Evolutionary conservation across 2,113 vertebrate genomes (phyloP).

Genomic region (Delphinapterus leucas): DNA sequence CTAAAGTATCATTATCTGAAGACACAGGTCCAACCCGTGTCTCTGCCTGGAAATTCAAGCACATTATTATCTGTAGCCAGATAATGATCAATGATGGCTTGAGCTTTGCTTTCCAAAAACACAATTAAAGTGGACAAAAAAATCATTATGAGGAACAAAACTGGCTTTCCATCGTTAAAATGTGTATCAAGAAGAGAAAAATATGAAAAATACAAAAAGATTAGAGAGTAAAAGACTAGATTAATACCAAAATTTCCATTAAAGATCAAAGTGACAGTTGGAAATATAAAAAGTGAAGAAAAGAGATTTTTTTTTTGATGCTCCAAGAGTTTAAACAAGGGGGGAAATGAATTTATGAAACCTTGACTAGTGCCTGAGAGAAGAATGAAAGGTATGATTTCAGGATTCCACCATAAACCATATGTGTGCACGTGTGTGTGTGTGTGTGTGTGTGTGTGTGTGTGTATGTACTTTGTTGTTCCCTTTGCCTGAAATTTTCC

Average conservation of each 20-base stretch:
- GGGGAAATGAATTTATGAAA: neutral
- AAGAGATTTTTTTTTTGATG: neutral
- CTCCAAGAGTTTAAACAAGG: neutral
- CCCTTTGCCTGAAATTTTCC: neutral
- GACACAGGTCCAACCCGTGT: neutral
- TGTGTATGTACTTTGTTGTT: neutral
- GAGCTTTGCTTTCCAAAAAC: neutral
- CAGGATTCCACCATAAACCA: neutral
- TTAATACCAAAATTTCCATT: neutral
- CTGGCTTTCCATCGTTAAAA: neutral
- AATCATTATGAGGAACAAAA: neutral
- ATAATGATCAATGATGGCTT: neutral
- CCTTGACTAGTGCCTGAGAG: neutral
- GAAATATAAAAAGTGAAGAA: neutral
- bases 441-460: rapidly evolving
- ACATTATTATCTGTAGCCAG: neutral
- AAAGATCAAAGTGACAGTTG: neutral
- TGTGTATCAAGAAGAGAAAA: neutral
- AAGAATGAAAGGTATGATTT: neutral
- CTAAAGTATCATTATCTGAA: neutral
- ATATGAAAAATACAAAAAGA: neutral
- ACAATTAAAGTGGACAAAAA: conserved; percentile 22
- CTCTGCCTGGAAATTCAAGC: neutral
- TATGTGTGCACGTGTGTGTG: too few relatives aligned
- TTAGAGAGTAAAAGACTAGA: neutral